Evolutionary conservation across 1,140 invertebrate genomes (phyloP).

Genomic region (Akabosia matsudoensis): DNA sequence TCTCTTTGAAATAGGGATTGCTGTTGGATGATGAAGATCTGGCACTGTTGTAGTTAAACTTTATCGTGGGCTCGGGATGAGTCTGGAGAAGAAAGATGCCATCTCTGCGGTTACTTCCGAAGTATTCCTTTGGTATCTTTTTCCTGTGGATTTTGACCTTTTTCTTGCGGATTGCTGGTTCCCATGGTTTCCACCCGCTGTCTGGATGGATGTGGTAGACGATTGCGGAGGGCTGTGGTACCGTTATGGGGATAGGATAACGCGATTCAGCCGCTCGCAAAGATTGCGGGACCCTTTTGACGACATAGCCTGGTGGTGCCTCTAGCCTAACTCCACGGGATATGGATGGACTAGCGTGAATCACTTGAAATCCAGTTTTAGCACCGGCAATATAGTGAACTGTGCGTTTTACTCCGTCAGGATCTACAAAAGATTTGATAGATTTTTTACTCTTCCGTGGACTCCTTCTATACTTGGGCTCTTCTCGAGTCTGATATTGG

Average conservation of each 20-base stretch:
- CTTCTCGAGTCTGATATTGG: not conserved
- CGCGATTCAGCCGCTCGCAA: not conserved
- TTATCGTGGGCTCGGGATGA: not conserved
- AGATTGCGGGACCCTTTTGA: not conserved
- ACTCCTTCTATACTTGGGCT: not conserved
- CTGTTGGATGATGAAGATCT: not conserved
- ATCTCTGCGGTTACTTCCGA: not conserved
- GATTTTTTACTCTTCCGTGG: not conserved
- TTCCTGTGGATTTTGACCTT: conserved; percentile 14
- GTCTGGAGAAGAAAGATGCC: conserved; percentile 9
- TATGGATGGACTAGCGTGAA: conserved; percentile 6
- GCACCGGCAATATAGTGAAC: conserved; percentile 51
- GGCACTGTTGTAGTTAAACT: too few relatives aligned
- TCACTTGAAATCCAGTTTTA: conserved; percentile 31
- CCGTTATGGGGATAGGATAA: not conserved
- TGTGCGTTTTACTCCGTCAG: conserved; percentile 46
- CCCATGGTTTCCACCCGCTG: conserved; percentile 21
- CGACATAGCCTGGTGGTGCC: conserved; percentile 3
- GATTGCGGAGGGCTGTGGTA: conserved; percentile 5
- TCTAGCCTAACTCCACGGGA: not conserved
- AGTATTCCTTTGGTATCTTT: not conserved
- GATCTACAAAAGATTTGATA: conserved; percentile 32
- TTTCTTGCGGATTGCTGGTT: not conserved
- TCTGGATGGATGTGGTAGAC: conserved; percentile 24
- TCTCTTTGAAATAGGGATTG: not conserved